These are phyloP conservation scores for Glandiceps talaboti DNA, from an alignment of 53 echinoderm and acorn worm species.

Conservation along the genomic window DNA sequence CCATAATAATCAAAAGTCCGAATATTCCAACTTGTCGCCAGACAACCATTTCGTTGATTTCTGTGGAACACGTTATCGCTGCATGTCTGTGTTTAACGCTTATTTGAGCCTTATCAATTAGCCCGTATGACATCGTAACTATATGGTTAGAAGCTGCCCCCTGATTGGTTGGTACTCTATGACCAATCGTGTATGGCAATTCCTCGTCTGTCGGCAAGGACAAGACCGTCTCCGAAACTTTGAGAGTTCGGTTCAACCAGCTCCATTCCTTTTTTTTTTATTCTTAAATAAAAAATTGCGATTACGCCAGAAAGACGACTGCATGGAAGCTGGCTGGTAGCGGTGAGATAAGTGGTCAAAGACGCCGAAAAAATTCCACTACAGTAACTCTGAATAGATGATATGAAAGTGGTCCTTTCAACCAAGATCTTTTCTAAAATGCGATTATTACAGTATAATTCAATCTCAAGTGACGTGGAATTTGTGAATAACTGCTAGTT, in stretches of 20 bases:
- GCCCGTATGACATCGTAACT: neutral
- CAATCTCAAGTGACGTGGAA: neutral
- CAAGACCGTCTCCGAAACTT: no score
- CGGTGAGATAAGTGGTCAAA: neutral
- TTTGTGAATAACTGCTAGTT: neutral
- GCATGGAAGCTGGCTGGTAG: neutral
- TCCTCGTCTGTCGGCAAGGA: neutral
- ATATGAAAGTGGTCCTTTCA: neutral
- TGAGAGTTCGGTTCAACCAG: no score
- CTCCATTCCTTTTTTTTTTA: no score
- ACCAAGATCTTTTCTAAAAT: no score
- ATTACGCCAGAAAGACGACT: neutral
- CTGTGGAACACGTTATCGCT: neutral
- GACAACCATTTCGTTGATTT: neutral
- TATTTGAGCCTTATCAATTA: neutral
- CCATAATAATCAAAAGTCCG: neutral
- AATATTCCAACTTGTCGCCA: neutral
- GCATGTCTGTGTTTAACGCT: neutral
- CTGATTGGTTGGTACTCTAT: neutral
- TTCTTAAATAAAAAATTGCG: no score
- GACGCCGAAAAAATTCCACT: neutral
- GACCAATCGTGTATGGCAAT: neutral
- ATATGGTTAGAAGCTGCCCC: neutral
- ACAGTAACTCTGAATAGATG: neutral
- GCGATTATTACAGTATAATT: neutral